Evolutionary conservation across 2,888 invertebrate species (phyloP).

Genomic region (Drosophila falleni): DNA sequence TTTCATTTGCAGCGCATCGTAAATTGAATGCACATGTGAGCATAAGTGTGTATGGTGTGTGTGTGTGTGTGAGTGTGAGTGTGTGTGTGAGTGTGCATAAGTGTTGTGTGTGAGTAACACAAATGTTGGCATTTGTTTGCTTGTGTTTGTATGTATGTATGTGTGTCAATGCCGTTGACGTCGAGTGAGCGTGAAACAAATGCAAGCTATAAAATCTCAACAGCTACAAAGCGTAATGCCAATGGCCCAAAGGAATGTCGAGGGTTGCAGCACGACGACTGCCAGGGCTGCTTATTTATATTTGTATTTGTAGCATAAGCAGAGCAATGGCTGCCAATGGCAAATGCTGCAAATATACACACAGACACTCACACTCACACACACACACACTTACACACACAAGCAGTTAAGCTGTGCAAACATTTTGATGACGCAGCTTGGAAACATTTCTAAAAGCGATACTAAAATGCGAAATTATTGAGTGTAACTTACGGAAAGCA

Average conservation of each 20-base stretch:
- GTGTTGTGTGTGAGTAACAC: conserved; percentile 39
- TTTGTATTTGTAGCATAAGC: conserved; percentile 66
- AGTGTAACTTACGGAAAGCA: conserved; percentile 16
- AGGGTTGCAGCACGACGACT: conserved; percentile 13
- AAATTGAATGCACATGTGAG: conserved; percentile 72
- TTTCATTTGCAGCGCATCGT: conserved; percentile 81
- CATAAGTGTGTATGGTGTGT: conserved; percentile 17
- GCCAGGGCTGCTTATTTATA: conserved; percentile 57
- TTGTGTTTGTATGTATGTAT: conserved; percentile 56
- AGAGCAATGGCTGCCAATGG: conserved; percentile 51
- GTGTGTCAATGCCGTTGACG: conserved; percentile 79
- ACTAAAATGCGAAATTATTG: conserved; percentile 45
- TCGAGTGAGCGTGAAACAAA: conserved; percentile 82
- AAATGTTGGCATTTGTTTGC: conserved; percentile 28
- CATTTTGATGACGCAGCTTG: conserved; percentile 53
- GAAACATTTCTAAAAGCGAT: conserved; percentile 38
- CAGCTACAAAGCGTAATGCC: conserved; percentile 65
- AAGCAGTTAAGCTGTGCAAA: conserved; percentile 63
- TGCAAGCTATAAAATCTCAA: conserved; percentile 82
- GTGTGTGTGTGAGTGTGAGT: conserved; percentile 1
- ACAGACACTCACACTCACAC: conserved; percentile 20
- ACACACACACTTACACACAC: conserved; percentile 2
- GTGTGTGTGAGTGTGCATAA: conserved; percentile 15
- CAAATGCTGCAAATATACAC: conserved; percentile 43
- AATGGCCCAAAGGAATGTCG: conserved; percentile 30